These are phyloP conservation scores for Pantherophis vulpinus DNA, from an alignment of 2,797 vertebrate species.

Conservation along the genomic window DNA sequence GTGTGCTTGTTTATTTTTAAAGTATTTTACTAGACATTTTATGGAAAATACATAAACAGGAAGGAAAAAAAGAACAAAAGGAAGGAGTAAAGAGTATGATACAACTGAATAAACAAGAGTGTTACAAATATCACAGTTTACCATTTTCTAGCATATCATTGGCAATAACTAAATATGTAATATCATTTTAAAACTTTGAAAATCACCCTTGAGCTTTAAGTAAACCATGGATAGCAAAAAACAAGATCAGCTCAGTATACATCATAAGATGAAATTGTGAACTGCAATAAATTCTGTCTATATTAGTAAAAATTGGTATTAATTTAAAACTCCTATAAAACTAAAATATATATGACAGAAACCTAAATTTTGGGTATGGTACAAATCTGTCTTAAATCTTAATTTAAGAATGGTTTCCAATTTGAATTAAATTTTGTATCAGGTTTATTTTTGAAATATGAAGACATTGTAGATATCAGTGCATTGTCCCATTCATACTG, in stretches of 20 bases:
- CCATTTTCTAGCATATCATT: neutral
- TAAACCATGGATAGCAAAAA: neutral
- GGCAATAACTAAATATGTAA: neutral
- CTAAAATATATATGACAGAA: neutral
- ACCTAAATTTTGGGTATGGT: neutral
- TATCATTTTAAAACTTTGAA: neutral
- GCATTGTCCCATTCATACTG: neutral
- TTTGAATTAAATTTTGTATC: neutral
- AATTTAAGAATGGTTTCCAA: neutral
- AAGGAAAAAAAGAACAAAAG: neutral
- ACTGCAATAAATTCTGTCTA: neutral
- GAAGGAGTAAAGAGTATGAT: neutral
- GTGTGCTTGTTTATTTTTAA: neutral
- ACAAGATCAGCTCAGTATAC: neutral
- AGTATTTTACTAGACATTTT: neutral
- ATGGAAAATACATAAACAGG: neutral
- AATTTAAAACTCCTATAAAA: neutral
- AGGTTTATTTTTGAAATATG: neutral
- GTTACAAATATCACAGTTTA: neutral
- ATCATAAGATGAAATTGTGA: neutral
- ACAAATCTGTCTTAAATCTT: neutral
- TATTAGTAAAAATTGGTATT: neutral
- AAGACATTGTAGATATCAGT: neutral
- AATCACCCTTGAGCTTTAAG: neutral
- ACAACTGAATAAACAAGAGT: neutral